Conservation (phyloP, 2,113 vertebrate species). For the Scartelaos histophorus region DNA sequence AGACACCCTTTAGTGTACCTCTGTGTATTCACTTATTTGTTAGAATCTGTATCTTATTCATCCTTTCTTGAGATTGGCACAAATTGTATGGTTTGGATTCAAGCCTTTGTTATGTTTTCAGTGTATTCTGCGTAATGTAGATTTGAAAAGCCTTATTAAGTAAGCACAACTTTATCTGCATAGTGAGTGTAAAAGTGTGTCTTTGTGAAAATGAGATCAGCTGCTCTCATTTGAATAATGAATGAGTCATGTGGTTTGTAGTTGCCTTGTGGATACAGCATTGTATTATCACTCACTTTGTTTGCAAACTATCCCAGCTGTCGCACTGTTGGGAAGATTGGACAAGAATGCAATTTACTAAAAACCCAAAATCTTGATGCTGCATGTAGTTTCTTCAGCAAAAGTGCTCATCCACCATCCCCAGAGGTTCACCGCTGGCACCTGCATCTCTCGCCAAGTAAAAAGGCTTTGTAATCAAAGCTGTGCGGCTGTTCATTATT, state of each 20-base stretch:
- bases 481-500: background rate
- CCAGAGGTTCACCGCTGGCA: conserved; percentile 10
- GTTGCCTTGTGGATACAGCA: conserved; percentile 15
- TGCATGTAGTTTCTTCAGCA: background rate
- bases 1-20: background rate
- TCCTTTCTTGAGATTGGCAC: background rate
- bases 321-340: conserved; percentile 23
- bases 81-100: conserved; percentile 1
- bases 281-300: conserved; percentile 21
- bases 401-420: conserved; percentile 2
- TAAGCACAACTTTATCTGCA: background rate
- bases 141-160: background rate
- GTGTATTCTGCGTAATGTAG: background rate
- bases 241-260: conserved; percentile 21
- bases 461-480: conserved; percentile 18
- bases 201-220: conserved; percentile 13
- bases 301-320: conserved; percentile 15
- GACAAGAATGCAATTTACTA: conserved; percentile 15
- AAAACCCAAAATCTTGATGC: conserved; percentile 17
- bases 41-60: background rate
- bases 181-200: conserved; percentile 15
- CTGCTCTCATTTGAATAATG: conserved; percentile 25
- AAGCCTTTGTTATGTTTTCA: background rate
- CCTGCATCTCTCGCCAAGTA: conserved; percentile 33
- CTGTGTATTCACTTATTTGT: background rate